Percentiles rank a stretch among this genome's conserved stretches.
Evolutionary conservation across 1,140 invertebrate genomes (phyloP).

Genomic region (Melipona quadrifasciata): DNA sequence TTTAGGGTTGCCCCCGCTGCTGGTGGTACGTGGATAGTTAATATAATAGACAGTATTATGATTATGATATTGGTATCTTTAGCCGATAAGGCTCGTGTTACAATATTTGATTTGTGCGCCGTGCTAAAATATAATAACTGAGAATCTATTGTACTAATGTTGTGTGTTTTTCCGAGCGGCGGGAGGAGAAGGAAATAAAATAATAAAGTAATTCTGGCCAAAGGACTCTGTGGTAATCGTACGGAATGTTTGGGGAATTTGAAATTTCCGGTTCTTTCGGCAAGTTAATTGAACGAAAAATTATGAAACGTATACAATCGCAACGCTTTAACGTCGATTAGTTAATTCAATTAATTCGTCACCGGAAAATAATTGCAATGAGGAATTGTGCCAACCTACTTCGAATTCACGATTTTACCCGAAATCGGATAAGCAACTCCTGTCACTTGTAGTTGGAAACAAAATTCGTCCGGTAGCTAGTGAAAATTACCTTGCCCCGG

Average conservation of each 20-base stretch:
- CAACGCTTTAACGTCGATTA: too few species aligned
- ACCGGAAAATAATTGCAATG: too few species aligned
- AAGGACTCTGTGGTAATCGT: not conserved
- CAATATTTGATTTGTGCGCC: not conserved
- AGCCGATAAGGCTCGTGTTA: not conserved
- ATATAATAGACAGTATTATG: not conserved
- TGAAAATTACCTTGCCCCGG: not conserved
- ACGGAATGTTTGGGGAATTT: not conserved
- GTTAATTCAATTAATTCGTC: not conserved
- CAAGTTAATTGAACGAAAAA: not conserved
- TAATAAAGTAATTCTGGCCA: too few species aligned
- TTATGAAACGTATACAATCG: not conserved
- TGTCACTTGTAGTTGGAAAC: not conserved
- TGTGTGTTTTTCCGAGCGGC: not conserved
- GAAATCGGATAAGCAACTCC: too few species aligned
- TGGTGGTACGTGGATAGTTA: not conserved
- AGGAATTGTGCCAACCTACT: too few species aligned
- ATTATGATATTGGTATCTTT: constrained; percentile 13
- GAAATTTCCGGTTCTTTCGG: too few species aligned
- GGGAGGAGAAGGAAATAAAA: not conserved
- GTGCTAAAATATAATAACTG: not conserved
- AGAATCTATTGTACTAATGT: not conserved
- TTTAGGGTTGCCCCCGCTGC: not conserved
- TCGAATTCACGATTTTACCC: not conserved
- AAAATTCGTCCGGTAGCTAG: not conserved